These are phyloP conservation scores for Torymus tubicola DNA, from an alignment of 2,888 invertebrate species.

Conservation along the genomic window DNA sequence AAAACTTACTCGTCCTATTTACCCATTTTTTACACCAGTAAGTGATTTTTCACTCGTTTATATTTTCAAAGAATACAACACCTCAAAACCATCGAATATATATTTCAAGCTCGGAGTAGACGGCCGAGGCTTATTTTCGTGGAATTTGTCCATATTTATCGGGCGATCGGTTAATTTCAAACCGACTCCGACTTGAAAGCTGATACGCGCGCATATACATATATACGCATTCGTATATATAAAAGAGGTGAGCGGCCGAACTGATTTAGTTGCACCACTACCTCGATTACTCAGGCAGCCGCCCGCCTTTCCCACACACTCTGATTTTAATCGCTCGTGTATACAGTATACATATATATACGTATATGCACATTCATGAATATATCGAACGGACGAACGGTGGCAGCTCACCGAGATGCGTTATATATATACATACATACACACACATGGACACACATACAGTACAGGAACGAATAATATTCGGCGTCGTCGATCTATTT, in stretches of 20 bases:
- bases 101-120: too few relatives aligned
- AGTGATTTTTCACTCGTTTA: not conserved
- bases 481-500: too few relatives aligned
- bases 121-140: slow-evolving; percentile 16
- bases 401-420: too few relatives aligned
- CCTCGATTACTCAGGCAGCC: slow-evolving; percentile 13
- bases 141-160: slow-evolving; percentile 43
- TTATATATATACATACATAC: too few relatives aligned
- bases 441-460: too few relatives aligned
- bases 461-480: too few relatives aligned
- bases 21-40: too few relatives aligned
- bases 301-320: slow-evolving; percentile 37
- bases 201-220: slow-evolving; percentile 39
- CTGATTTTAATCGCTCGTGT: slow-evolving; percentile 32
- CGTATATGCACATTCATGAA: slow-evolving; percentile 14
- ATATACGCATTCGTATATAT: not conserved
- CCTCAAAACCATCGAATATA: too few relatives aligned
- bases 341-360: too few relatives aligned
- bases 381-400: slow-evolving; percentile 18
- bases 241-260: slow-evolving; percentile 12
- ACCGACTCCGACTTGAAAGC: slow-evolving; percentile 34
- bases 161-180: slow-evolving; percentile 49
- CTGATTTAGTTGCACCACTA: slow-evolving; percentile 32
- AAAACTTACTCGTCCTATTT: too few relatives aligned
- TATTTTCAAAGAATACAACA: not conserved